Evolutionary conservation across 1,140 invertebrate genomes (phyloP).

Genomic region (Temnothorax curvispinosus): DNA sequence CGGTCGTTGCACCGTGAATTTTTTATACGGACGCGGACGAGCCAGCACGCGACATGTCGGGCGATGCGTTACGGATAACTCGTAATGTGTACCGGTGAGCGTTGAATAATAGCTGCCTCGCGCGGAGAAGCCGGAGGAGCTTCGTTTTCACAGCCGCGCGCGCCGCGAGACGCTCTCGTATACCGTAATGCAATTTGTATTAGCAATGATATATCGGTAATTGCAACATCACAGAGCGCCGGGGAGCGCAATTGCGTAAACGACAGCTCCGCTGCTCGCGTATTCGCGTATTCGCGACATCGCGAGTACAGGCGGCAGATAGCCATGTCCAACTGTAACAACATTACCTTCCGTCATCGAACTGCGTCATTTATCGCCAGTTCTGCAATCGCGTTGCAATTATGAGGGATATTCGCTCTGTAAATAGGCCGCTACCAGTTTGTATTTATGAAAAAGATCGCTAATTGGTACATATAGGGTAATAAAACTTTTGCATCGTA

Average conservation of each 20-base stretch:
- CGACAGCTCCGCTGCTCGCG: not conserved
- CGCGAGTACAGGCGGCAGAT: not conserved
- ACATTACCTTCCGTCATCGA: conserved; percentile 49
- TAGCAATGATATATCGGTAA: conserved; percentile 45
- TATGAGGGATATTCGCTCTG: conserved; percentile 21
- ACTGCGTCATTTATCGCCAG: conserved; percentile 31
- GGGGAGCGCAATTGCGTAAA: conserved; percentile 7
- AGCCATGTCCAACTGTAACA: conserved; percentile 16
- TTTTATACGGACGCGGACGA: conserved; percentile 50
- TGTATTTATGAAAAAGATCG: not conserved
- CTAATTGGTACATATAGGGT: not conserved
- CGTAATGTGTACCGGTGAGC: not conserved
- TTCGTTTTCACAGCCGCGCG: not conserved
- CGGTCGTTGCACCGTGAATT: conserved; percentile 67
- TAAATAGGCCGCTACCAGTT: not conserved
- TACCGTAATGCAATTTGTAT: conserved; percentile 31
- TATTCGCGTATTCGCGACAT: conserved; percentile 9
- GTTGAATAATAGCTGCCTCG: conserved; percentile 19
- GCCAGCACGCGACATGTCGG: conserved; percentile 20
- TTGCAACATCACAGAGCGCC: conserved; percentile 11
- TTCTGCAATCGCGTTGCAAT: conserved; percentile 43
- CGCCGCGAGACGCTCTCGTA: conserved; percentile 2
- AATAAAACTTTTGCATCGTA: not conserved
- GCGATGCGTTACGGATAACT: conserved; percentile 46
- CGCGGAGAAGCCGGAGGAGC: no score